Evolutionary conservation across 2,113 vertebrate species (phyloP).

Genomic region (Lepisosteus oculatus): DNA sequence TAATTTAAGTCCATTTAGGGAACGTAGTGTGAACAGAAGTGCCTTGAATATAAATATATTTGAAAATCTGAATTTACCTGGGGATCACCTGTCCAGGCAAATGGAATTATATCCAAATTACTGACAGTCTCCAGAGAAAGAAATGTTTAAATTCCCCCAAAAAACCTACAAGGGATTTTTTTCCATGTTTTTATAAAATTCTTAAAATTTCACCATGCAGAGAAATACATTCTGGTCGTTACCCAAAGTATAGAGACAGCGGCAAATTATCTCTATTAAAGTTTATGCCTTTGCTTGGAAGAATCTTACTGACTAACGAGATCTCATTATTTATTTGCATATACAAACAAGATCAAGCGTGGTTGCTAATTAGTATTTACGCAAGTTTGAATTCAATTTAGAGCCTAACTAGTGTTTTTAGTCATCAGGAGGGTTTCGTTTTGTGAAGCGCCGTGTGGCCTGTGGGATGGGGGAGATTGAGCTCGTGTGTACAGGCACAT

Average conservation of each 20-base stretch:
- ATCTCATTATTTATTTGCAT: not conserved
- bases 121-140: not conserved
- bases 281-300: not conserved
- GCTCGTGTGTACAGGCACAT: no score
- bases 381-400: not conserved
- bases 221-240: no score
- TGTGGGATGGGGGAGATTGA: no score
- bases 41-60: no score
- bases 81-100: not conserved
- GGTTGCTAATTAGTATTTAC: not conserved
- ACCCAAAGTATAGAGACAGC: not conserved
- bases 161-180: no score
- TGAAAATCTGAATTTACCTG: no score
- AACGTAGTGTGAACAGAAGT: no score
- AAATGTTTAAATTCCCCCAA: no score
- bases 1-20: no score
- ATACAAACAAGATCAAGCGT: slow-evolving; percentile 1
- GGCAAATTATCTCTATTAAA: not conserved
- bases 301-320: not conserved
- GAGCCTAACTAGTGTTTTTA: not conserved
- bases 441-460: not conserved
- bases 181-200: no score
- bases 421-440: not conserved
- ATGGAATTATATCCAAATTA: not conserved
- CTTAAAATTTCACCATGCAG: no score